Percentiles rank a stretch among this genome's conserved stretches.
Evolutionary conservation across 2,888 invertebrate species (phyloP).

Genomic region (Coenonympha arcania): DNA sequence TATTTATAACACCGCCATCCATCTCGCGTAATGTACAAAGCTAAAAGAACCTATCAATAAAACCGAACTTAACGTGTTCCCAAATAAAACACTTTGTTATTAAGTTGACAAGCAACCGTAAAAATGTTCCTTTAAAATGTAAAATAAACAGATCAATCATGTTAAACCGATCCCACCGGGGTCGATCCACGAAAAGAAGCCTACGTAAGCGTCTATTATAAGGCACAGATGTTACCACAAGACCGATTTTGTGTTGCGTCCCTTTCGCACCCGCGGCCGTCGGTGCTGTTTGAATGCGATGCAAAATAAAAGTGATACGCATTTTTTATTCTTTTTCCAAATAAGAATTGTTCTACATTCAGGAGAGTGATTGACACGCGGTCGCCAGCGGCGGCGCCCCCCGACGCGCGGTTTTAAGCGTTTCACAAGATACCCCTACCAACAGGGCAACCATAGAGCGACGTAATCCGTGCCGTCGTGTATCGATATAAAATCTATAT

Average conservation of each 20-base stretch:
- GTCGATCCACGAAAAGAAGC: slow-evolving; percentile 72
- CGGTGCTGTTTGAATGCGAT: slow-evolving; percentile 44
- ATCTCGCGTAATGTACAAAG: slow-evolving; percentile 57
- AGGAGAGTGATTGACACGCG: slow-evolving; percentile 72
- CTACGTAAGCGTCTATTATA: slow-evolving; percentile 73
- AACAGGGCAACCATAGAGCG: too few species aligned
- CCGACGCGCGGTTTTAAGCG: slow-evolving; percentile 62
- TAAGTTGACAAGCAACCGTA: slow-evolving; percentile 75
- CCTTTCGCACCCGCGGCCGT: slow-evolving; percentile 40
- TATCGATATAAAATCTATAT: too few species aligned
- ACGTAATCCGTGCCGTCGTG: too few species aligned
- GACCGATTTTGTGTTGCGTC: slow-evolving; percentile 54
- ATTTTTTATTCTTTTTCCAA: slow-evolving; percentile 66
- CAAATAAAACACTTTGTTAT: slow-evolving; percentile 74
- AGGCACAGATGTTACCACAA: slow-evolving; percentile 71
- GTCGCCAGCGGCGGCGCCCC: slow-evolving; percentile 65
- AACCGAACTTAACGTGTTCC: slow-evolving; percentile 69
- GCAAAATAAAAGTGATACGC: slow-evolving; percentile 63
- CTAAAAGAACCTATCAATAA: slow-evolving; percentile 73
- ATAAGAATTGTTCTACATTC: slow-evolving; percentile 73
- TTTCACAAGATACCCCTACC: slow-evolving; percentile 68
- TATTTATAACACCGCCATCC: slow-evolving; percentile 38
- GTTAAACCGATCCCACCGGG: slow-evolving; percentile 73
- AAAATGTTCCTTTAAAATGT: slow-evolving; percentile 75
- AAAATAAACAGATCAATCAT: slow-evolving; percentile 76